phyloP scores from a whole-genome alignment of 2,888 invertebrate genomes.

The Drosophila recens region DNA sequence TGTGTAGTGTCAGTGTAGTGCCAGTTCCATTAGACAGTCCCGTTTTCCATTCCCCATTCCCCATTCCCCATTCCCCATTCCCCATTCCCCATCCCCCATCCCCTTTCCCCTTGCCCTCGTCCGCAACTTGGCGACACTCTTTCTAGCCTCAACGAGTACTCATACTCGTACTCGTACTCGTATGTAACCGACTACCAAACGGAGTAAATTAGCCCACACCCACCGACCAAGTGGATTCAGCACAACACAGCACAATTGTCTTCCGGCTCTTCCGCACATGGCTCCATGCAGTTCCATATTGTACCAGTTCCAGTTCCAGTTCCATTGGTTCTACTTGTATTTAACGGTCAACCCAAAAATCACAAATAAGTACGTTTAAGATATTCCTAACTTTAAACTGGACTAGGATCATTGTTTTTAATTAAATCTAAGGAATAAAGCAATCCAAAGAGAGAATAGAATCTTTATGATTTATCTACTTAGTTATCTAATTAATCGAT shows the following conservation, averaged over 20 bases:
- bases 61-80: too few relatives aligned
- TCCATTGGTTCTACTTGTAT: neutral
- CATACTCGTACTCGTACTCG: neutral
- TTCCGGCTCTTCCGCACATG: conserved; percentile 12
- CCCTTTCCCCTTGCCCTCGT: conserved; percentile 1
- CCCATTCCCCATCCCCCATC: too few relatives aligned
- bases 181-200: conserved; percentile 24
- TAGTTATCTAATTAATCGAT: too few relatives aligned
- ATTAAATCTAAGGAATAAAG: too few relatives aligned
- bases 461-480: too few relatives aligned
- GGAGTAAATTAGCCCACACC: conserved; percentile 47
- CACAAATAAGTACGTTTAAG: neutral
- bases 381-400: too few relatives aligned
- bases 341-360: neutral
- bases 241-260: conserved; percentile 3
- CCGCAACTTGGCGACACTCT: neutral
- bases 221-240: conserved; percentile 22
- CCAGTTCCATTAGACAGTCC: conserved; percentile 54
- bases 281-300: conserved; percentile 1
- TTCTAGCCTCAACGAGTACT: neutral
- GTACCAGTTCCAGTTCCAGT: neutral
- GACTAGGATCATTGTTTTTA: neutral
- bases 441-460: too few relatives aligned
- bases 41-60: conserved; percentile 35
- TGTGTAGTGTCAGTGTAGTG: neutral